These are phyloP conservation scores for Petrolisthes cinctipes DNA, from an alignment of 2,888 invertebrate genomes.

Conservation along the genomic window DNA sequence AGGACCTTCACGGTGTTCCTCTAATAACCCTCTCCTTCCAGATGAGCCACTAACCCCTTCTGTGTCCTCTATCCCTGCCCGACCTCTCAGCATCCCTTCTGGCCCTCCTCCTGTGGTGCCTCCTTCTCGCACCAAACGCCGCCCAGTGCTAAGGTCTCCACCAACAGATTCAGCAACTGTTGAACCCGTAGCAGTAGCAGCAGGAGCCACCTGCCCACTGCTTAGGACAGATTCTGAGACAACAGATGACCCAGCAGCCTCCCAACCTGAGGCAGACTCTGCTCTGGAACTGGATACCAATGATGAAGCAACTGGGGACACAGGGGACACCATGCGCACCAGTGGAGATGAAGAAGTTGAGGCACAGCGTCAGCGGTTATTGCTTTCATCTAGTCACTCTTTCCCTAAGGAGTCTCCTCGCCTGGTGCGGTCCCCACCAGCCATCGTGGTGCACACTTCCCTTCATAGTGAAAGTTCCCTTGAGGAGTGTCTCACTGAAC, in stretches of 20 bases:
- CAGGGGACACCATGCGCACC: slow-evolving; percentile 11
- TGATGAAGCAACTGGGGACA: slow-evolving; percentile 48
- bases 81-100: slow-evolving; percentile 16
- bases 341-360: slow-evolving; percentile 49
- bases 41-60: slow-evolving; percentile 62
- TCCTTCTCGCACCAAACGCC: slow-evolving; percentile 49
- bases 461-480: slow-evolving; percentile 64
- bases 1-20: slow-evolving; percentile 84
- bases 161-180: slow-evolving; percentile 26
- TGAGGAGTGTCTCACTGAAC: slow-evolving; percentile 56
- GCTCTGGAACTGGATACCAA: slow-evolving; percentile 64
- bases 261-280: slow-evolving; percentile 62
- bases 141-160: slow-evolving; percentile 42
- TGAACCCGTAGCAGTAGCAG: background rate
- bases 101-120: background rate
- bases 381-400: slow-evolving; percentile 58
- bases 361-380: slow-evolving; percentile 47
- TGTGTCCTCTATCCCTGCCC: slow-evolving; percentile 48
- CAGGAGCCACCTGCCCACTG: slow-evolving; percentile 27
- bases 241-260: slow-evolving; percentile 63
- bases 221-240: slow-evolving; percentile 65
- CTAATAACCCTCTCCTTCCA: slow-evolving; percentile 80
- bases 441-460: slow-evolving; percentile 63
- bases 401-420: slow-evolving; percentile 60
- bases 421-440: slow-evolving; percentile 54